Evolutionary conservation across 2,888 invertebrate species (phyloP), one percentile per base, ranked within the genome.

Genomic region (Dione juno): DNA sequence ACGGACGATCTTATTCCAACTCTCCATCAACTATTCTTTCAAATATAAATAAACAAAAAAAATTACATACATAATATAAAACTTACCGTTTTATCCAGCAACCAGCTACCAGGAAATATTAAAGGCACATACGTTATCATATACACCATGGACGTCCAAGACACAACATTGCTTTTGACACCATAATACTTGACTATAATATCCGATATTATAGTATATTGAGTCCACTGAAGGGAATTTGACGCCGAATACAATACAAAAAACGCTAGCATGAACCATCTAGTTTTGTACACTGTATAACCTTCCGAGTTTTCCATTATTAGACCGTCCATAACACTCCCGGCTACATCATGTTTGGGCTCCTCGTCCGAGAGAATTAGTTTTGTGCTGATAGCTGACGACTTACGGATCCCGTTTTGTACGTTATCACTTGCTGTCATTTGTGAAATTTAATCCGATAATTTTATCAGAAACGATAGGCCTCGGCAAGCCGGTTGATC

Each of bases 131-230:
- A 99, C 1, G 96, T 95, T 77, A 98, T 94, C 99, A 99, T 99
- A 88, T 97, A 99, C 82, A 99, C 95, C 96, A 99, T 98, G 9
- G 99, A 98, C 1, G 99, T 97, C 98, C 98, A 99, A 83, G 99
- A 96, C 77, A 99, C 97, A 78, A 95, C 90, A 35, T 94, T 94
- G 40, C 94, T 94, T 40, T 93, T 88, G 65, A 97, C 95, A 43
- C 93, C 93, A 84, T 97, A 97, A 86, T 97, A 97, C 65, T 94
- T 94, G 79, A 88, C 92, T 73, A 99, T 94, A 67, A 98, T 94
- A 82, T 98, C 96, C 73, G 95, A 95, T 75, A 99, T 98, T 80
- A 99, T 99, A 75, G 97, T 96, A 87, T 98, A 98, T 91, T 99
- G 97, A 67, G 98, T 97, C 99, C 99, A 99, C 85, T 99, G 99